phyloP scores from a whole-genome alignment of 2,888 invertebrate genomes.

The Octodonta nipae region DNA sequence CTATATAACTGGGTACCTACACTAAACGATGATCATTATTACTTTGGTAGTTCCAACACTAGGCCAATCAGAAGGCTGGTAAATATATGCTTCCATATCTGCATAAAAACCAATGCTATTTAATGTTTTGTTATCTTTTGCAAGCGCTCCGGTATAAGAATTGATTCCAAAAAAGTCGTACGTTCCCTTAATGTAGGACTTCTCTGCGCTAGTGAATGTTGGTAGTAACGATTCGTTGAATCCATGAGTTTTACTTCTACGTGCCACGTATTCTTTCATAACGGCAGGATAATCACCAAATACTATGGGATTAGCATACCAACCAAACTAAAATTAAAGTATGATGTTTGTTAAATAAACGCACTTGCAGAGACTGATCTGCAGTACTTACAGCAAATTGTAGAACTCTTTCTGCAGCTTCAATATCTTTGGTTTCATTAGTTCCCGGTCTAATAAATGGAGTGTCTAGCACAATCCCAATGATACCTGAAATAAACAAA shows the following conservation, averaged over 20 bases:
- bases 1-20: too few relatives aligned
- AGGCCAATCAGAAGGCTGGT: constrained; percentile 9
- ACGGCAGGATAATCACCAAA: constrained; percentile 51
- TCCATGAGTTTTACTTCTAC: constrained; percentile 44
- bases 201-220: constrained; percentile 44
- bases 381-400: too few relatives aligned
- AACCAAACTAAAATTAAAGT: constrained; percentile 17
- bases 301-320: constrained; percentile 44
- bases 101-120: constrained; percentile 30
- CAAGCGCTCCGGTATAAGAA: constrained; percentile 50
- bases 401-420: too few relatives aligned
- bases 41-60: too few relatives aligned
- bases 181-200: constrained; percentile 40
- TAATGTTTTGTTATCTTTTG: constrained; percentile 34
- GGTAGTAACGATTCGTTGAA: constrained; percentile 49
- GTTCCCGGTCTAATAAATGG: too few relatives aligned
- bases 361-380: too few relatives aligned
- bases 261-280: constrained; percentile 46
- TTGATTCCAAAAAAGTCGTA: constrained; percentile 64
- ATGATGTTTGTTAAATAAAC: too few relatives aligned
- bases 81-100: constrained; percentile 6
- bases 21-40: too few relatives aligned
- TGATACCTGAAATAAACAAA: too few relatives aligned
- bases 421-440: too few relatives aligned
- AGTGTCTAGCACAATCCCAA: too few relatives aligned